Evolutionary conservation across 2,888 invertebrate species (phyloP).

Genomic region (Cataglyphis livida): DNA sequence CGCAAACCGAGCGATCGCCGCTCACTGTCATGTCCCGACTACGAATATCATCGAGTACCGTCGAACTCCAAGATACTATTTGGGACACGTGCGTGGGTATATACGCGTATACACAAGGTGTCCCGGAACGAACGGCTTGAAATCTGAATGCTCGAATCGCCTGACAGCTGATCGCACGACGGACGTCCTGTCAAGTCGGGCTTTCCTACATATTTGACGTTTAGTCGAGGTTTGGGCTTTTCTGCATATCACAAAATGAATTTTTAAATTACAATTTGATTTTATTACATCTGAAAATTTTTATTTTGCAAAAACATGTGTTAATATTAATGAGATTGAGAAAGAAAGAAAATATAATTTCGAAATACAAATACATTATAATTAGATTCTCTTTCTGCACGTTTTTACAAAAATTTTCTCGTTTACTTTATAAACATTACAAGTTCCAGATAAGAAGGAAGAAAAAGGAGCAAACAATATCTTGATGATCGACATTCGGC

Average conservation of each 20-base stretch:
- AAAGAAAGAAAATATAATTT: neutral
- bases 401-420: neutral
- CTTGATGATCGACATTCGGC: neutral
- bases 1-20: neutral
- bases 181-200: neutral
- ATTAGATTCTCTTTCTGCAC: neutral
- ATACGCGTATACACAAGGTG: constrained; percentile 3
- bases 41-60: constrained; percentile 8
- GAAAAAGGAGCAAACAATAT: neutral
- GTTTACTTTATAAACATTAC: neutral
- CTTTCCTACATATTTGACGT: neutral
- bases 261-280: neutral
- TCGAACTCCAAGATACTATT: constrained; percentile 12
- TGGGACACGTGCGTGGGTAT: neutral
- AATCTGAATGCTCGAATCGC: neutral
- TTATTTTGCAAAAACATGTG: neutral
- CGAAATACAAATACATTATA: neutral
- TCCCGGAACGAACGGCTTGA: neutral
- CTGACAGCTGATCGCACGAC: neutral
- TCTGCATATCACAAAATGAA: neutral
- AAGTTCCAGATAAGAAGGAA: neutral
- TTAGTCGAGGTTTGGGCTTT: neutral
- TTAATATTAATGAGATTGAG: neutral
- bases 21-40: neutral
- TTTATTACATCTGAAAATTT: neutral